These are phyloP conservation scores for Cichladusa arquata DNA, from an alignment of 2,113 vertebrate species.

Conservation along the genomic window DNA sequence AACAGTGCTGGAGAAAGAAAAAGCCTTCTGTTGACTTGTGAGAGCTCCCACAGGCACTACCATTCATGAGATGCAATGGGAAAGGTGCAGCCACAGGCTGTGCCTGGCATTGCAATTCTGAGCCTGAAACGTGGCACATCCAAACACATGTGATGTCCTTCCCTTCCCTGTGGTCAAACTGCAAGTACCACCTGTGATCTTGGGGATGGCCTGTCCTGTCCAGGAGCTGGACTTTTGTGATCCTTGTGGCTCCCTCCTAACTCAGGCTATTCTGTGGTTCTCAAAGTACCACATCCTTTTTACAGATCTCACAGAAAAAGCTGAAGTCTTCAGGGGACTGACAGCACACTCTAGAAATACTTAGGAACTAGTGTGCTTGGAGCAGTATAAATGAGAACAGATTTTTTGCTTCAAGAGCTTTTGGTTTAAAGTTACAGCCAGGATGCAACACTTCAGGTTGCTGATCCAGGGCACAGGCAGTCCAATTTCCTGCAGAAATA, in stretches of 20 bases:
- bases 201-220: background rate
- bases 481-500: background rate
- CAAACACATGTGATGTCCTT: background rate
- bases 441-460: background rate
- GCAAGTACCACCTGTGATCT: background rate
- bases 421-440: background rate
- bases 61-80: background rate
- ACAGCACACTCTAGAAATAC: background rate
- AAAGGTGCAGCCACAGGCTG: background rate
- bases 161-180: background rate
- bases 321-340: background rate
- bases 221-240: background rate
- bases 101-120: fast-evolving
- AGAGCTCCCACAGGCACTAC: background rate
- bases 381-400: background rate
- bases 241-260: background rate
- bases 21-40: background rate
- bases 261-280: background rate
- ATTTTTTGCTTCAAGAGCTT: background rate
- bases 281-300: background rate
- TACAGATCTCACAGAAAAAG: background rate
- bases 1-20: background rate
- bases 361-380: background rate
- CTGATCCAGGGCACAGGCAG: background rate
- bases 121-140: background rate